Base-by-base conservation (phyloP, 2,113 vertebrate genomes). In the Cephalopterus ornatus region DNA sequence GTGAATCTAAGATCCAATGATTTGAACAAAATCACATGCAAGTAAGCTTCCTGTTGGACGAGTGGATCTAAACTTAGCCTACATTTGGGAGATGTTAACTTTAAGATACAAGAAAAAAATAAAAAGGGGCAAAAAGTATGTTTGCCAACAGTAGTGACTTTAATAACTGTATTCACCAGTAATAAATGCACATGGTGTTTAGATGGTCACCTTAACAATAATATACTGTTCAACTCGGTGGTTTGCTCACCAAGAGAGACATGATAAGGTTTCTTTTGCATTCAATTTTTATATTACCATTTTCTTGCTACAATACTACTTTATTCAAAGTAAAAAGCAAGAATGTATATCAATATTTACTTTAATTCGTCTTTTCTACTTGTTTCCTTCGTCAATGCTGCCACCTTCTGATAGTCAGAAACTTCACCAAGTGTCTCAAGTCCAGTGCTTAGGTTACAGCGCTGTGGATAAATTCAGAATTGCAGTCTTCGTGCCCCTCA, bases 361-460 rank as follows among this genome's bases (percentile, higher is more conserved):
- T 59, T 59, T 17, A 27, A 56, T 37, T n/a, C 4, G 2, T 59
- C 52, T 53, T 74, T 75, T 58, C 58, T 77, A n/a, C 50, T 84
- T 62, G 55, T 97, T 98, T 98, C 79, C 97, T 96, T 98, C 90
- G 95, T 49, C 97, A 98, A 98, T 96, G 97, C 97, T 98, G 98
- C 98, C 98, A 98, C 96, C 98, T 98, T 95, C 98, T 98, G 98
- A 92, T 80, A 59, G 59, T 27, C 63, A 52, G 32, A 75, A 68
- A 37, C 68, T 87, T 80, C 5, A 26, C 35, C 33, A 26, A 71
- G 33, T 1, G 0, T 35, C 65, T 86, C 61, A 77, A 62, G 35
- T 28, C 12, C 19, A 49, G n/a, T 6, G 35, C 61, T 62, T 30
- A 78, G 5, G 56, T 79, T 75, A 75, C 56, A 81, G 68, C 56